Conservation (phyloP, 1,140 invertebrate genomes). For the Tribolium madens region DNA sequence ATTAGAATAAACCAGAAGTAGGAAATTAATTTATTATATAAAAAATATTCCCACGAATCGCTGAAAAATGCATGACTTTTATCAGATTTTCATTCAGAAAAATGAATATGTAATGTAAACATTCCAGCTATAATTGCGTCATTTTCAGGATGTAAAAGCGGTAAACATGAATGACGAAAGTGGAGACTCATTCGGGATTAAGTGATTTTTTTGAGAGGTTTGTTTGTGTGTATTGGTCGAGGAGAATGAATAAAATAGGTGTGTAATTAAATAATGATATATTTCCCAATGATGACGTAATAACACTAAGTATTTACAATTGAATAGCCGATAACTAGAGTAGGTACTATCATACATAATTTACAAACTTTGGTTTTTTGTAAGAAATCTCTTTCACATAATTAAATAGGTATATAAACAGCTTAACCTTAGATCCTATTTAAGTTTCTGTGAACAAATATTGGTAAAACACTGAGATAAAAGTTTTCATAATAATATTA, state of each 20-base stretch:
- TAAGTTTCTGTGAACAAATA: slow-evolving; percentile 34
- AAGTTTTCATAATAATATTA: slow-evolving; percentile 35
- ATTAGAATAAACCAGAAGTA: neutral
- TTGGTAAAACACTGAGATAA: slow-evolving; percentile 39
- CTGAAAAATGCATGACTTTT: neutral
- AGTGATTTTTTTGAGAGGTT: neutral
- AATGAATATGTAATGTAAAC: neutral
- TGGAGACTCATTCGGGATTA: neutral
- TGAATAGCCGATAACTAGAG: slow-evolving; percentile 48
- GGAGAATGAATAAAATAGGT: slow-evolving; percentile 6
- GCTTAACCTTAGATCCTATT: slow-evolving; percentile 23
- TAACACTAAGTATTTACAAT: slow-evolving; percentile 53
- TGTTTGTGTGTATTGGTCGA: neutral
- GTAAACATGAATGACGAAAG: neutral
- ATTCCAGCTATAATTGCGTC: neutral
- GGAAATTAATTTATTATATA: neutral
- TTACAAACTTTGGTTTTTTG: slow-evolving; percentile 57
- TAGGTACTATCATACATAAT: slow-evolving; percentile 57
- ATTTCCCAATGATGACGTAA: slow-evolving; percentile 49
- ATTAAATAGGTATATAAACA: slow-evolving; percentile 36
- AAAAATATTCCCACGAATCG: neutral
- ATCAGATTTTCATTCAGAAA: slow-evolving; percentile 2
- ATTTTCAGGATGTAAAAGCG: neutral
- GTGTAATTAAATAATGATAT: slow-evolving; percentile 49
- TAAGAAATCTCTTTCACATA: slow-evolving; percentile 49